These are phyloP conservation scores for Dysidea cf. avara DNA, from an alignment of 37 sponge, comb jelly and placozoan genomes.

Conservation along the genomic window DNA sequence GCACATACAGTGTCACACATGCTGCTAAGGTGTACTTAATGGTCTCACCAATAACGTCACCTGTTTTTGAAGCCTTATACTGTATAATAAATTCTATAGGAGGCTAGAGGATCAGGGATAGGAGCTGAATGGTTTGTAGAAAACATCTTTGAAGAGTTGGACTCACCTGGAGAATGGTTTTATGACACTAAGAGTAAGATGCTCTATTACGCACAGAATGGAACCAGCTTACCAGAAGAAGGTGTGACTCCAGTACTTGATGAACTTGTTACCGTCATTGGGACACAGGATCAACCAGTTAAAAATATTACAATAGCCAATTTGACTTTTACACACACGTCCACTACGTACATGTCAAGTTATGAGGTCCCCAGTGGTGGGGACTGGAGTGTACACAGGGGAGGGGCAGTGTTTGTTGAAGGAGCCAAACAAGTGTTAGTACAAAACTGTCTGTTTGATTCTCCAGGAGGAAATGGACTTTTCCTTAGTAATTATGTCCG, in stretches of 20 bases:
- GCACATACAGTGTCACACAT: too few species aligned
- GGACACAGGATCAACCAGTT: constrained; percentile 27
- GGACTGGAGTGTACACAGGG: constrained; percentile 58
- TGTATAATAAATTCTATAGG: too few species aligned
- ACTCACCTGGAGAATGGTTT: constrained; percentile 63
- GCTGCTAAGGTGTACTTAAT: too few species aligned
- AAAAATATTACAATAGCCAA: constrained; percentile 7
- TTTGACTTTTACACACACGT: constrained; percentile 51
- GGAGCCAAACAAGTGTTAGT: constrained; percentile 27
- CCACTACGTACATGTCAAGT: constrained; percentile 37
- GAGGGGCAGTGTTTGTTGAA: constrained; percentile 43
- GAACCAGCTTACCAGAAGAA: constrained; percentile 21
- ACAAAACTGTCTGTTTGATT: constrained; percentile 41
- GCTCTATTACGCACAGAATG: constrained; percentile 48
- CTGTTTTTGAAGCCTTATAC: too few species aligned
- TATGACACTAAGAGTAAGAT: constrained; percentile 5
- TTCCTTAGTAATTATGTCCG: constrained; percentile 45
- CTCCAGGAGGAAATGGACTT: constrained; percentile 55
- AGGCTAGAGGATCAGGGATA: constrained; percentile 36
- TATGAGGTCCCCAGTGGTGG: constrained; percentile 67
- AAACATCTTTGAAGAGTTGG: constrained; percentile 60
- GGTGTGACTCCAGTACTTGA: constrained; percentile 29
- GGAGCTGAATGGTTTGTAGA: constrained; percentile 57
- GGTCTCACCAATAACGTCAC: too few species aligned
- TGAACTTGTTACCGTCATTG: neutral